Evolutionary conservation across 2,888 invertebrate genomes (phyloP).

Genomic region (Leptinotarsa juncta): DNA sequence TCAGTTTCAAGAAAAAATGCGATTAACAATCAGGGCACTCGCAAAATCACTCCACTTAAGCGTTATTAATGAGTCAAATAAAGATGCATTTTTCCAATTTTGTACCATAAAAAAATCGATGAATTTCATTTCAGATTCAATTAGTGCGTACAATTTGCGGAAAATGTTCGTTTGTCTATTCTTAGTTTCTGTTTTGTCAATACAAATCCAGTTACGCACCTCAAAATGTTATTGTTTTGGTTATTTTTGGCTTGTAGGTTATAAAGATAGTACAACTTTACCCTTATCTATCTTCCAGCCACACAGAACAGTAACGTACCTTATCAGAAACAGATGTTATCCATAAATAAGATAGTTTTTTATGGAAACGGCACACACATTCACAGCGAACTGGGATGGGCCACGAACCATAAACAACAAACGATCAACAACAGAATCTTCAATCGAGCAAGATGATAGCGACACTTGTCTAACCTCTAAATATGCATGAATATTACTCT

Average conservation of each 20-base stretch:
- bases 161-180: background rate
- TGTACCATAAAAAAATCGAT: background rate
- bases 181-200: constrained; percentile 12
- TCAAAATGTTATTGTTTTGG: constrained; percentile 36
- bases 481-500: background rate
- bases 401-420: constrained; percentile 66
- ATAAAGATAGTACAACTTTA: constrained; percentile 32
- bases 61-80: too few relatives aligned
- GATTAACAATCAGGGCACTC: background rate
- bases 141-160: background rate
- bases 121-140: background rate
- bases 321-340: constrained; percentile 63
- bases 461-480: constrained; percentile 18
- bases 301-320: constrained; percentile 53
- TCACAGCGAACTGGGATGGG: constrained; percentile 67
- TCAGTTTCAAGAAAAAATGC: background rate
- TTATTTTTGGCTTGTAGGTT: constrained; percentile 40
- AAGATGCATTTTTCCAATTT: background rate
- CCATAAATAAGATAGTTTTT: constrained; percentile 61
- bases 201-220: constrained; percentile 20
- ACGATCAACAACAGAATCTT: constrained; percentile 38
- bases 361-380: constrained; percentile 66
- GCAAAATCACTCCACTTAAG: background rate
- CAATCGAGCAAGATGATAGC: constrained; percentile 13
- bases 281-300: constrained; percentile 30